Evolutionary conservation across 2,797 vertebrate species (phyloP), one percentile per base, ranked within the genome.

Genomic region (Cynopterus sphinx): DNA sequence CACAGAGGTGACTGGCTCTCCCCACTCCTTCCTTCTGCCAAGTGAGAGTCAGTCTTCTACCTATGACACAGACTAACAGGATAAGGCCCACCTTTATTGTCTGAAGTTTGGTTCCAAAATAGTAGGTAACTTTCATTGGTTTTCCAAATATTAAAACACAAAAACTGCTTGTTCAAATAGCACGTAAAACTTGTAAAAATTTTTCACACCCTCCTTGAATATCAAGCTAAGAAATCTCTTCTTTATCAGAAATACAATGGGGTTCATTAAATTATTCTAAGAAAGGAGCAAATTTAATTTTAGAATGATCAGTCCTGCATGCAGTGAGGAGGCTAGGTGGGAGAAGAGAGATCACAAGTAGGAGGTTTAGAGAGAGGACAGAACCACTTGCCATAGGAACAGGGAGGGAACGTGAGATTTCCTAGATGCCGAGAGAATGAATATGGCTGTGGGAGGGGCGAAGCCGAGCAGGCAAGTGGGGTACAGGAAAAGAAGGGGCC

Each of bases 251-350:
- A 83, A 90, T 79, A 53, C 41, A 86, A 43, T 67, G 59, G 36
- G n/a, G 15, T 51, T 75, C 63, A 61, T 91, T 93, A 84, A 89
- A 51, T 93, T 95, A 90, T 87, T 90, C 49, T 90, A 43, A 93
- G 65, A 83, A 75, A 43, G 16, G 59, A 41, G 15, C 2, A 57
- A 67, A 77, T 91, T 95, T 94, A 84, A 92, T 75, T 94, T 95
- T 77, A 63, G 67, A 81, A 49, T 71, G 5, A 59, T 95, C 24
- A 75, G 0, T 82, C 31, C 81, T 74, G 9, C 21, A 86, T 17
- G 17, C 55, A 91, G 9, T 33, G 16, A 81, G 55, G 33, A 89
- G 28, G 21, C n/a, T 77, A 68, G 43, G 53, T 19, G 79, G 59
- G 88, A 86, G 12, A 89, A 51, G 51, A 95, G 61, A 88, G 11